Base-by-base conservation (phyloP, 2,797 vertebrate genomes). In the Nothura maculosa region DNA sequence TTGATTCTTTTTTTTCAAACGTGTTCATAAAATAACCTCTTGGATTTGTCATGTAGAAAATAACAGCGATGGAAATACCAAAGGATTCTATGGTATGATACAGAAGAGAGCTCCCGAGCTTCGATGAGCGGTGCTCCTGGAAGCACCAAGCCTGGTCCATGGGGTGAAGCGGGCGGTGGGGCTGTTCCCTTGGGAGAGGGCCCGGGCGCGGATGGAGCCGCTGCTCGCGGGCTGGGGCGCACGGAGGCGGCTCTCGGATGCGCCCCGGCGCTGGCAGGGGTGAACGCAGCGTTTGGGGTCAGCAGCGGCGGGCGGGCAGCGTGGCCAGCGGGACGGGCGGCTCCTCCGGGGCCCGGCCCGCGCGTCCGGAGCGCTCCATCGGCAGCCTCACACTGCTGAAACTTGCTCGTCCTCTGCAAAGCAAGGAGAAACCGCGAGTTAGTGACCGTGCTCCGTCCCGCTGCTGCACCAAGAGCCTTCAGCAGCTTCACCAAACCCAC, bases 401-500 rank as follows among this genome's bases (percentile, higher is more conserved):
- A 99, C 98, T 95, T 99, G 99, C 92, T 99, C 98, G 50, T 97
- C 99, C 97, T 99, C 99, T 99, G 98, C 55, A 98, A 98, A 93
- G 97, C 5, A 95, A 96, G 74, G 16, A 47, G 79, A 87, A 70
- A 43, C 10, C 1, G 57, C 19, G 2, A 45, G 14, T 93, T 34
- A 86, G 60, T 52, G 21, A 74, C 15, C 36, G 69, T 12, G 22
- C 18, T 0, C 1, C 89, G 28, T 2, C 7, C 58, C 11, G 2
- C 43, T 27, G 9, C 48, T 24, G 22, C 64, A 32, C 3, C 6
- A 17, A 18, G 4, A 9, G n/a, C 36, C 30, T 52, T 62, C 73
- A 52, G 30, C 28, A n/a, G 7, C 78, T 79, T 55, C 38, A 38
- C 0, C n/a, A 48, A 66, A n/a, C n/a, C 50, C 81, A n/a, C 57